Conservation (phyloP, 2,113 vertebrate genomes). For the Apodemus speciosus region DNA sequence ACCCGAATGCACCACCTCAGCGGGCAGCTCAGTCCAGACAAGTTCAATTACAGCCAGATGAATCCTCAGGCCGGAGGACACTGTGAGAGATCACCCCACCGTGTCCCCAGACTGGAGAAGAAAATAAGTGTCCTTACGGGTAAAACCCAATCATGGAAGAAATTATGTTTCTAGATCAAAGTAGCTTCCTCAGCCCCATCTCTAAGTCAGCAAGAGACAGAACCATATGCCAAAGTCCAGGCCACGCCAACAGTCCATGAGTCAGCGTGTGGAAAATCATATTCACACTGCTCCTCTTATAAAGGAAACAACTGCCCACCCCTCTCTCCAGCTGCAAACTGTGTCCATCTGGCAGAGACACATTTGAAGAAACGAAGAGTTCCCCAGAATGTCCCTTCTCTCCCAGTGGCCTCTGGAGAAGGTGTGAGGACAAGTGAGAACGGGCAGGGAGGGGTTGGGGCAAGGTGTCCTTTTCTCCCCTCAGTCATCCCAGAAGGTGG, state of each 20-base stretch:
- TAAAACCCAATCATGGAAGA: slow-evolving; percentile 1
- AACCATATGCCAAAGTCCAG: neutral
- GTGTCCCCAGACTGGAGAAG: neutral
- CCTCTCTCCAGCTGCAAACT: slow-evolving; percentile 38
- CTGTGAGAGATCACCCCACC: slow-evolving; percentile 1
- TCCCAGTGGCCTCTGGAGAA: neutral
- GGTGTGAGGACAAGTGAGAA: neutral
- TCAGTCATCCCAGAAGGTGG: neutral
- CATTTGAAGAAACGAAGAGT: slow-evolving; percentile 7
- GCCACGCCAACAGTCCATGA: slow-evolving; percentile 1
- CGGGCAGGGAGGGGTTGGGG: neutral
- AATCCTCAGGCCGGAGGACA: slow-evolving; percentile 3
- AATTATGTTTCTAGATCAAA: slow-evolving; percentile 30
- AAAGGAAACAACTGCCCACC: slow-evolving; percentile 27
- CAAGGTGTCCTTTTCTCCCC: neutral
- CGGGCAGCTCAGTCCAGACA: neutral
- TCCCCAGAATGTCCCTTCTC: neutral
- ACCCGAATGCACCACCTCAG: neutral
- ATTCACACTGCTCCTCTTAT: slow-evolving; percentile 8
- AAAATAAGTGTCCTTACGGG: neutral
- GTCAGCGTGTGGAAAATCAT: slow-evolving; percentile 57
- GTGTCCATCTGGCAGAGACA: slow-evolving; percentile 2
- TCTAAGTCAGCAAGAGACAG: slow-evolving; percentile 34
- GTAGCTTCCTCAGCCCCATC: neutral
- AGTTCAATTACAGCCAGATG: slow-evolving; percentile 35